These are phyloP conservation scores for Chloropsis cyanopogon DNA, from an alignment of 2,113 vertebrate species.

Conservation along the genomic window DNA sequence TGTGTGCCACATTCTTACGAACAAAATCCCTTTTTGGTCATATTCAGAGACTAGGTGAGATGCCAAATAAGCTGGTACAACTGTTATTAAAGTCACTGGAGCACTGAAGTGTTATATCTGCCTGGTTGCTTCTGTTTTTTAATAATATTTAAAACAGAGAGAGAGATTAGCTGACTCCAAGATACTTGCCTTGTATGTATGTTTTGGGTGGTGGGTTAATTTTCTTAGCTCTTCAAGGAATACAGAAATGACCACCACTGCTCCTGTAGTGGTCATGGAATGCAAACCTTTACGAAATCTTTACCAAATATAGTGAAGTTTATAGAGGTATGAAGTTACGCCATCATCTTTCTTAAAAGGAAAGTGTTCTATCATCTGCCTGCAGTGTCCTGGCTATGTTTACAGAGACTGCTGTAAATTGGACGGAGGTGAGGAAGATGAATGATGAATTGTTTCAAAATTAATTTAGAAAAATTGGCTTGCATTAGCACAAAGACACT, in stretches of 20 bases:
- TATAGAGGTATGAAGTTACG: background rate
- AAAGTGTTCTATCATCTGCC: constrained; percentile 14
- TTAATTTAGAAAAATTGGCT: background rate
- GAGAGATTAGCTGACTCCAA: background rate
- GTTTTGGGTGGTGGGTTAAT: background rate
- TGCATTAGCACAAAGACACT: background rate
- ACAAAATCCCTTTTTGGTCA: background rate
- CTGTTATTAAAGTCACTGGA: background rate
- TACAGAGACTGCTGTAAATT: constrained; percentile 11
- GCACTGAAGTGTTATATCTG: background rate
- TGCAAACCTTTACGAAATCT: background rate
- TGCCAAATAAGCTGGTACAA: background rate
- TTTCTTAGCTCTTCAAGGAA: background rate
- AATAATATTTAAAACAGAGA: background rate
- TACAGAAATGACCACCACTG: background rate
- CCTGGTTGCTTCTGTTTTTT: background rate
- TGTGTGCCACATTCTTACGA: background rate
- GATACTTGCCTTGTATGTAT: background rate
- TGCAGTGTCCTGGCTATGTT: background rate
- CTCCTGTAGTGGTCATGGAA: background rate
- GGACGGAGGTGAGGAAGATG: background rate
- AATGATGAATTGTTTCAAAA: background rate
- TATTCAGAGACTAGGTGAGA: background rate
- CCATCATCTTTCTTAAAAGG: constrained; percentile 40
- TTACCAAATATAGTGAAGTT: constrained; percentile 65